Evolutionary conservation across 2,113 vertebrate species (phyloP), one percentile per base, ranked within the genome.

Genomic region (Macheiramphus alcinus): DNA sequence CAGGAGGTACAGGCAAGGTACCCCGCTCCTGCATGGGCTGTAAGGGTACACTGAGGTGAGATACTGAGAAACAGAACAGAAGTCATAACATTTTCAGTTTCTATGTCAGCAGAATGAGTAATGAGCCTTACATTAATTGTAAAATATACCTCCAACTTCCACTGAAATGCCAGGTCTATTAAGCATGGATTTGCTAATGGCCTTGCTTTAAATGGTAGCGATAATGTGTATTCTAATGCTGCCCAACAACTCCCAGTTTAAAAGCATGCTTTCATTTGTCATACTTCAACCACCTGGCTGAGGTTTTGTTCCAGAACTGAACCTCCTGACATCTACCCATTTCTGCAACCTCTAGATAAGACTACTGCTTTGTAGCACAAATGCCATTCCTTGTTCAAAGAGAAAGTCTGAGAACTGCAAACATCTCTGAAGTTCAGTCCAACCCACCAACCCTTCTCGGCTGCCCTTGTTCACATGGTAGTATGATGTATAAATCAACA

Each of bases 111-210:
- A 2, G 55, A 58, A 70, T 58, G 58, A 95, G 58, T 70, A 93
- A 96, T 53, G 62, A 96, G 55, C 74, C 20, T 2, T 70, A 73
- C 6, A 38, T 58, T 88, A 88, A 93, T 53, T 79, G 66, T 52
- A 78, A 94, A 97, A 81, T 61, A 80, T 8, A 80, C 32, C 20
- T 88, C 58, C 32, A 70, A 4, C 65, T 80, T 59, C 3, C 31
- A 55, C 52, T 55, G 72, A 95, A 76, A 86, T 36, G 47, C 36
- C 80, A 32, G n/a, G 26, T 58, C 63, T 93, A 58, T 62, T 83
- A 92, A 90, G n/a, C 58, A 40, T 66, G 32, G 67, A 86, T 92
- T 90, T 92, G 42, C 79, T 93, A 94, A 92, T 80, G 79, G 71
- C 67, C 19, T 80, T 52, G 55, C 50, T 83, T 27, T 22, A 72